Evolutionary conservation across 2,797 vertebrate genomes (phyloP), one percentile per base, ranked within the genome.

Genomic region (Tympanoctomys barrerae): DNA sequence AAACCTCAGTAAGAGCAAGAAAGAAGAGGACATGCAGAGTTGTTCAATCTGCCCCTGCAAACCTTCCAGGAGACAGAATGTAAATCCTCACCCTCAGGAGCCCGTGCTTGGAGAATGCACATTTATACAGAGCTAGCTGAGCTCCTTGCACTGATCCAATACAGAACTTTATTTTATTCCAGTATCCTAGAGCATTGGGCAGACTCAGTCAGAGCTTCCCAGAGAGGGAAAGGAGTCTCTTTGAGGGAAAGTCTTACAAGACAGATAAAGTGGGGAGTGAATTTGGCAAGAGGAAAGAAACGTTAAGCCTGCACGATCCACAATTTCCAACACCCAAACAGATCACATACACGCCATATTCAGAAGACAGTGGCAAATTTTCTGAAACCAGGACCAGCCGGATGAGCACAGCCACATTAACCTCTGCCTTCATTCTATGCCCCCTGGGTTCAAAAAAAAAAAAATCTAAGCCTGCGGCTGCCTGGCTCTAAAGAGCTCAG

Each of bases 221-320:
- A 54, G 28, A 78, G 54, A 66, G 24, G 83, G 52, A 88, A 66
- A 80, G 33, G 36, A 33, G 36, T 49, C 59, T 93, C 49, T 46
- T n/a, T 49, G 0, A 6, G 54, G 70, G 71, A 54, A 21, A 21
- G 7, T 12, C 89, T 5, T 0, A 49, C 16, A 26, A 83, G 16
- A 71, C 4, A 42, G 18, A 39, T 36, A 39, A 94, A 49, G 18
- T 4, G 54, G 7, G 26, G 52, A 81, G 11, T 16, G 9, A 89
- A 77, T 92, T 7, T 73, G 66, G 59, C 70, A 88, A n/a, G 64
- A 92, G 57, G n/a, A 83, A 42, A 42, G 42, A 42, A 87, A 90
- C 39, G 31, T 19, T 42, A 68, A 0, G 36, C 24, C 64, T 68
- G 2, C 2, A 39, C 8, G 5, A 26, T n/a, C 39, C 77, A 81